Evolutionary conservation across 2,113 vertebrate species (phyloP), one percentile per base, ranked within the genome.

Genomic region (Pardalotus punctatus): DNA sequence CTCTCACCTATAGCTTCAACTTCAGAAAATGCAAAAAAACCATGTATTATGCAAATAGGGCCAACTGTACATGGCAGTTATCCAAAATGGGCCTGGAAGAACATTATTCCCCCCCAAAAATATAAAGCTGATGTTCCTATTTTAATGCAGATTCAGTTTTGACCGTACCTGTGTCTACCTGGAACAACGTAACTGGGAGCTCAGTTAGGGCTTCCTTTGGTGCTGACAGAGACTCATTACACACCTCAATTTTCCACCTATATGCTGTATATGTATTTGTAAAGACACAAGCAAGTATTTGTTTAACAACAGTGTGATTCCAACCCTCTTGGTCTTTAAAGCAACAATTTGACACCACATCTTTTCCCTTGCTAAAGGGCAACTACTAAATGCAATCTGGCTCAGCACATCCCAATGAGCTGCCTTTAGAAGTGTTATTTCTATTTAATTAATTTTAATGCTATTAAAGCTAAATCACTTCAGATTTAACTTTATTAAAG

Each of bases 151-250:
- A 33, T 27, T 42, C 51, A 43, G 33, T 23, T 76, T 40, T 51
- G 35, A 42, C 12, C 40, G 45, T 11, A 28, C 28, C 21, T 58
- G 8, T n/a, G 14, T 47, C 38, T 47, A 24, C 22, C 58, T 58
- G 56, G 69, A 88, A 61, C 23, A 81, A 51, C 0, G 0, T 3
- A 35, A 70, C 1, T 51, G 29, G 29, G 45, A 47, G 48, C 24
- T 35, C 5, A 5, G 36, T 13, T 3, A 74, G 69, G 22, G 14
- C 38, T 92, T 27, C 19, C 48, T 18, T 3, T 16, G 50, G 31
- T 4, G 7, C 11, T 57, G 70, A 20, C 66, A 85, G 23, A 69
- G 53, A 35, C 50, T 69, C 57, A 15, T 13, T 13, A 19, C 62
- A 47, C 28, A 17, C 1, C 2, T 22, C 35, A 5, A 16, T 60